Base-by-base conservation (phyloP, 2,888 invertebrate species). In the Lasiommata megera region DNA sequence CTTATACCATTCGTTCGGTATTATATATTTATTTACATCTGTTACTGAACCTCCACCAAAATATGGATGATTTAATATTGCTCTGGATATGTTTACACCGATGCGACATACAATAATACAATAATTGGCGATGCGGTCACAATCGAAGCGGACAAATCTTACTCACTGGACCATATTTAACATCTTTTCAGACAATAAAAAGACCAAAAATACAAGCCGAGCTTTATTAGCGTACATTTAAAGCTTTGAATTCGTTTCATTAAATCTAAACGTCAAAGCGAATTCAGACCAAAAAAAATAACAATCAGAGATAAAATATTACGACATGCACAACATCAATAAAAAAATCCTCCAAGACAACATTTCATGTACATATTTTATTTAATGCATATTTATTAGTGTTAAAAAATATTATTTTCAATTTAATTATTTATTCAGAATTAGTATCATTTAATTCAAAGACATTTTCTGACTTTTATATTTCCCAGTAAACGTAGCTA, bases 281-380 rank as follows among this genome's bases (percentile, higher is more conserved):
- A 78, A 76, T 79, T 78, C 79, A 69, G 71, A 74, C 48, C 73
- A 76, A 80, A 77, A 79, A 75, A 80, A 77, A 31, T 9, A 79
- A 88, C 83, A 84, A 66, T 74, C 78, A 84, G 71, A 79, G 72
- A 77, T 41, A 71, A 76, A 80, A 80, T 73, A 76, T 74, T 81
- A 85, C 80, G 79, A 84, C 89, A 89, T 89, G 89, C 89, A 89
- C 79, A 81, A 82, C 78, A 83, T 80, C 82, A 80, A 81, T 81
- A 79, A 80, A 73, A 71, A 81, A 82, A 82, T 82, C 76, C 80
- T 83, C 80, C 82, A 84, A 82, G 79, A 80, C 52, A 31, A 29
- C 43, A 44, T 31, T 58, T 44, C 41, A 44, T 43, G 52, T n/a
- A n/a, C n/a, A n/a, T n/a, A n/a, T n/a, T 48, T 38, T 51, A 31